These are phyloP conservation scores for Aleiodes testaceus DNA, from an alignment of 2,888 invertebrate species.

Conservation along the genomic window DNA sequence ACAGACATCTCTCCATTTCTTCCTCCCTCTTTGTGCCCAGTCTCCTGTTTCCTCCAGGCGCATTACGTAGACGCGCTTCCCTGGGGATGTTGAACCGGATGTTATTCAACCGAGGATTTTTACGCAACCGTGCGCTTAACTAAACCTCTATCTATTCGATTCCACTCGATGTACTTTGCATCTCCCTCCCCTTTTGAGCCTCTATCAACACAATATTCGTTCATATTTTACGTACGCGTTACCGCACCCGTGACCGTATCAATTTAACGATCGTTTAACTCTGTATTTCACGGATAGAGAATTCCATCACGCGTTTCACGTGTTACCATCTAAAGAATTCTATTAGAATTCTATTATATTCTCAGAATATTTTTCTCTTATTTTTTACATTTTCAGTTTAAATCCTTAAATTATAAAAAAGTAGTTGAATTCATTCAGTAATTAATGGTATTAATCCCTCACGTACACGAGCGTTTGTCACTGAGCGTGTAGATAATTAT, in stretches of 20 bases:
- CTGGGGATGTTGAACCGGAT: slow-evolving; percentile 41
- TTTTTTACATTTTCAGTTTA: too few species aligned
- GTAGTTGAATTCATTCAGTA: too few species aligned
- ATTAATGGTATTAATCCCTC: too few species aligned
- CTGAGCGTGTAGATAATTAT: too few species aligned
- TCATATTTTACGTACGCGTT: not conserved
- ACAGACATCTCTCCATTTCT: slow-evolving; percentile 26
- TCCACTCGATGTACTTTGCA: slow-evolving; percentile 46
- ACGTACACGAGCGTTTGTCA: too few species aligned
- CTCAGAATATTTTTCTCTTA: too few species aligned
- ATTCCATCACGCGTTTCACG: not conserved
- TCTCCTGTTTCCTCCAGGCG: not conserved
- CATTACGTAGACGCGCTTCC: slow-evolving; percentile 27
- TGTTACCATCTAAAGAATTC: not conserved
- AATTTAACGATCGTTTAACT: slow-evolving; percentile 64
- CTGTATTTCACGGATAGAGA: slow-evolving; percentile 60
- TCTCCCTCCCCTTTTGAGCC: slow-evolving; percentile 6
- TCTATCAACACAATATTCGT: slow-evolving; percentile 26
- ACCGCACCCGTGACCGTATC: slow-evolving; percentile 59
- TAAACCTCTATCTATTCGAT: slow-evolving; percentile 48
- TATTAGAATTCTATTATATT: too few species aligned
- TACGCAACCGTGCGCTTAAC: slow-evolving; percentile 47
- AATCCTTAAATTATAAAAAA: too few species aligned
- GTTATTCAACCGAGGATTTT: slow-evolving; percentile 51
- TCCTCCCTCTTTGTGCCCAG: too few species aligned